Percentiles rank a stretch among this genome's conserved stretches.
Evolutionary conservation across 2,797 vertebrate species (phyloP).

Genomic region (Cossypha heuglini): DNA sequence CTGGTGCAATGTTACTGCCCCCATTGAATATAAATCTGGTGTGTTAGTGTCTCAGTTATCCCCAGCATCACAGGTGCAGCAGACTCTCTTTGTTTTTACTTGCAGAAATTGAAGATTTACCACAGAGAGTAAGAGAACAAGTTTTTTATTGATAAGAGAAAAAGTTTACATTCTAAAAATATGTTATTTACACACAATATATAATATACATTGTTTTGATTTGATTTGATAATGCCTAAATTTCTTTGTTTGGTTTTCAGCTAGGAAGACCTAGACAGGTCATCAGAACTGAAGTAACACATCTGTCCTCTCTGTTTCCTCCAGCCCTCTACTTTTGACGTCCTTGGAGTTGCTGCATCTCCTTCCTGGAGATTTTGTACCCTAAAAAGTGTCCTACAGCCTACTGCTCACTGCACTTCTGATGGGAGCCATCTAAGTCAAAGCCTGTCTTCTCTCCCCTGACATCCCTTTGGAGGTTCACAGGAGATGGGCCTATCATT

Average conservation of each 20-base stretch:
- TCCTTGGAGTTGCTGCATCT: not conserved
- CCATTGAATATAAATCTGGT: not conserved
- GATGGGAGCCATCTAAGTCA: not conserved
- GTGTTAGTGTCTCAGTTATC: not conserved
- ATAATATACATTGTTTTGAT: not conserved
- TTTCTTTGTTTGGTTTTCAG: not conserved
- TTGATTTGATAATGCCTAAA: not conserved
- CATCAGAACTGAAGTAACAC: not conserved
- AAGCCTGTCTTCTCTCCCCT: not conserved
- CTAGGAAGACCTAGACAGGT: not conserved
- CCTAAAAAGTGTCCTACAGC: rapidly evolving
- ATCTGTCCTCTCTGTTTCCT: rapidly evolving
- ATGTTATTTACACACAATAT: not conserved
- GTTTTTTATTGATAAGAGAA: not conserved
- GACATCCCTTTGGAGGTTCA: not conserved
- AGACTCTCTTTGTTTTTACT: not conserved
- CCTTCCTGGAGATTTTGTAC: not conserved
- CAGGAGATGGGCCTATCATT: not conserved
- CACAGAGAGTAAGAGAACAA: not conserved
- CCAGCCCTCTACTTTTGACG: not conserved
- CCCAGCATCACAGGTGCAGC: not conserved
- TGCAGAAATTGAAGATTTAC: not conserved
- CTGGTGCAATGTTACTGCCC: not conserved
- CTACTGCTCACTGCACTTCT: not conserved
- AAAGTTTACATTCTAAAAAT: not conserved